These are phyloP conservation scores for Delichon dasypus DNA, from an alignment of 2,797 vertebrate genomes.

Conservation along the genomic window DNA sequence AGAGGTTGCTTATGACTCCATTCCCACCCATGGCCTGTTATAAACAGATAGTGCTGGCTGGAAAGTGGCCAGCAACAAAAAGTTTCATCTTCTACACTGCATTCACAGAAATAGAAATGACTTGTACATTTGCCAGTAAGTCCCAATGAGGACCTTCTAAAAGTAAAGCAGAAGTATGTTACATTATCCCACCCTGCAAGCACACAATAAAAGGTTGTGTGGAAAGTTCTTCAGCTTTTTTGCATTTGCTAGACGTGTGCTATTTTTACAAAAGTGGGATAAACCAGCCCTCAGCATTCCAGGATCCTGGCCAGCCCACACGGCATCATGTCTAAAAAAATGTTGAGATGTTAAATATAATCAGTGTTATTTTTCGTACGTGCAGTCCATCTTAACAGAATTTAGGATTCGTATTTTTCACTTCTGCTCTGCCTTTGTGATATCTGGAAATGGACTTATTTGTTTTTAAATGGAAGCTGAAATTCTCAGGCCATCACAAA, in stretches of 20 bases:
- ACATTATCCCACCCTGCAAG: not conserved
- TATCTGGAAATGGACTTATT: not conserved
- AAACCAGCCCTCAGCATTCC: slow-evolving; percentile 22
- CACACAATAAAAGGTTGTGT: not conserved
- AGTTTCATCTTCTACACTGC: slow-evolving; percentile 1
- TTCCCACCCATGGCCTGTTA: slow-evolving; percentile 13
- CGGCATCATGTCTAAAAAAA: slow-evolving; percentile 44
- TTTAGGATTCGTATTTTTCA: not conserved
- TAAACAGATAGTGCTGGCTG: slow-evolving; percentile 32
- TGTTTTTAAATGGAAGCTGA: not conserved
- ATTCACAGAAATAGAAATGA: not conserved
- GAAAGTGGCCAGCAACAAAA: not conserved
- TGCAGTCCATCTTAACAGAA: not conserved
- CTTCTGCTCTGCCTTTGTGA: not conserved
- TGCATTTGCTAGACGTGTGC: not conserved
- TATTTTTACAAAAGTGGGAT: slow-evolving; percentile 37
- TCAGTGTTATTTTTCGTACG: not conserved
- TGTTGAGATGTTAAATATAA: slow-evolving; percentile 58
- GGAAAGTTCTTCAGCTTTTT: not conserved
- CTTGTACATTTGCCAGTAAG: not conserved
- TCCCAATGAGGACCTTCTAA: not conserved
- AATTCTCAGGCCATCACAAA: not conserved
- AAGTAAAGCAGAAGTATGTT: not conserved
- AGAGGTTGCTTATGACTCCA: slow-evolving; percentile 45
- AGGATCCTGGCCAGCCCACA: not conserved